Conservation (phyloP, 2,113 vertebrate species). For the Erythrocercus mccallii region DNA sequence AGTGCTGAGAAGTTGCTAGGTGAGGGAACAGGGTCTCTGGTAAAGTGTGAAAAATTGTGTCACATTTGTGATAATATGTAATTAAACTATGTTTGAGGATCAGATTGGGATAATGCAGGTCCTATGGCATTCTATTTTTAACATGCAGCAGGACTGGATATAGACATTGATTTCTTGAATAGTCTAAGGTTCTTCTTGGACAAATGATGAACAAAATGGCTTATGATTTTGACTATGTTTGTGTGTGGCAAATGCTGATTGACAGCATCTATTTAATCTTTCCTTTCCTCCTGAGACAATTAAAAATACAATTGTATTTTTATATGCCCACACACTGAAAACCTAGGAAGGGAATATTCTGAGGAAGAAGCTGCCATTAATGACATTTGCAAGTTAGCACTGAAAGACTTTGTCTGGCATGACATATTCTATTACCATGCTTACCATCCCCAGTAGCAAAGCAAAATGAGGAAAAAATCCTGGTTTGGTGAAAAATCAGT, state of each 20-base stretch:
- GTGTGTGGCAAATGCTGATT: background rate
- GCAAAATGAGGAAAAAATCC: background rate
- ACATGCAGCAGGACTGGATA: background rate
- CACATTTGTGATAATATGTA: background rate
- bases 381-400: background rate
- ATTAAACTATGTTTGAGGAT: background rate
- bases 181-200: background rate
- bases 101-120: background rate
- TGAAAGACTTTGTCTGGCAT: background rate
- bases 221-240: background rate
- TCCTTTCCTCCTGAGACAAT: background rate
- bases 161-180: background rate
- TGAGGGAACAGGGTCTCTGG: background rate
- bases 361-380: background rate
- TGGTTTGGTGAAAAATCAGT: background rate
- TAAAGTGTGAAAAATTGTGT: background rate
- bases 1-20: background rate
- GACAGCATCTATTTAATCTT: background rate
- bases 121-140: background rate
- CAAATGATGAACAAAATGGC: background rate
- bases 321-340: background rate
- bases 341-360: background rate
- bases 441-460: background rate
- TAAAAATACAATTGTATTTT: background rate
- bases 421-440: background rate